Conservation (phyloP, 1,140 invertebrate genomes). For the Drosophila neocordata region DNA sequence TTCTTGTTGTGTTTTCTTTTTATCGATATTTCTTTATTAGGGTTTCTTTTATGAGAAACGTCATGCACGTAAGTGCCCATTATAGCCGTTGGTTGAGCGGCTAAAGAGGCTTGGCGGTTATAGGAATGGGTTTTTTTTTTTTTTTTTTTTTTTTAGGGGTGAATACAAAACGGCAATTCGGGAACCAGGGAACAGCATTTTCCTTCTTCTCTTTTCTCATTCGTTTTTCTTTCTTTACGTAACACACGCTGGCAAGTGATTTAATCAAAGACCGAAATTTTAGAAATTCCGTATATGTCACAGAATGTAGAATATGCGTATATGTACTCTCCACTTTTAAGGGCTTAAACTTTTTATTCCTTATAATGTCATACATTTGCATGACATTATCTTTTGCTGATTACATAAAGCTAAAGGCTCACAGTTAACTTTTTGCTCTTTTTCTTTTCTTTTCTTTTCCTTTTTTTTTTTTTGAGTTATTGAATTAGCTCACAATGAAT, state of each 20-base stretch:
- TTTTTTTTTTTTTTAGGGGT: no score
- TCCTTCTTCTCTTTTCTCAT: background rate
- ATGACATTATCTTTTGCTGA: constrained; percentile 24
- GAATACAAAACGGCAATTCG: constrained; percentile 28
- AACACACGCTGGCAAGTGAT: constrained; percentile 58
- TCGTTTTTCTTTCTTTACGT: constrained; percentile 52
- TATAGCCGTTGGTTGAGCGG: constrained; percentile 25
- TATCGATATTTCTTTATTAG: constrained; percentile 80
- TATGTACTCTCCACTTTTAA: background rate
- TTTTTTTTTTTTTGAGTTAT: constrained; percentile 29
- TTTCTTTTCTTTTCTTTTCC: no score
- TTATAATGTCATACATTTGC: background rate
- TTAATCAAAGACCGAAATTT: constrained; percentile 50
- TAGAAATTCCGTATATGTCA: constrained; percentile 10
- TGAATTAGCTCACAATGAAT: constrained; percentile 43
- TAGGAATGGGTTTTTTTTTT: no score
- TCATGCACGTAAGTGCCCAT: constrained; percentile 72
- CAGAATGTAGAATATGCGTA: background rate
- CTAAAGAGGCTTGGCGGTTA: background rate
- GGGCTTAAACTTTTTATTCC: no score
- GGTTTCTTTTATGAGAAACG: constrained; percentile 76
- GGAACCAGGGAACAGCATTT: constrained; percentile 1
- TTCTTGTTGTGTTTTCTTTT: constrained; percentile 47
- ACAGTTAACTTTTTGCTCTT: constrained; percentile 16
- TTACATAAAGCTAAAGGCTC: constrained; percentile 58